Evolutionary conservation across 2,888 invertebrate genomes (phyloP).

Genomic region (Tipula lateralis): DNA sequence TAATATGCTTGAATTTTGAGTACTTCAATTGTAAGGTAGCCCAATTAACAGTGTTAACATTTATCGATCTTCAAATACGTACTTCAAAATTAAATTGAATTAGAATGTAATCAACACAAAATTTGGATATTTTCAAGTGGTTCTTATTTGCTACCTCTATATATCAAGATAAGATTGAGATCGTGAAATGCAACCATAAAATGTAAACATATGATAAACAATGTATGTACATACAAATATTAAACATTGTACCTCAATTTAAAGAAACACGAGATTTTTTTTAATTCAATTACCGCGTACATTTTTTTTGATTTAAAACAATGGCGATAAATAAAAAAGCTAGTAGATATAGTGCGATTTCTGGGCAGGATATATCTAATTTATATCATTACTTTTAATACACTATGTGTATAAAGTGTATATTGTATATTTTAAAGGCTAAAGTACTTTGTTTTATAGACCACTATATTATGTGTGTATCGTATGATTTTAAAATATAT

Average conservation of each 20-base stretch:
- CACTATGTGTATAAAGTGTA: not conserved
- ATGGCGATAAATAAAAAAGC: not conserved
- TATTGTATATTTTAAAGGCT: not conserved
- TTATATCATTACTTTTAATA: not conserved
- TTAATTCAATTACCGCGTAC: not conserved
- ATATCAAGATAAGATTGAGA: no score
- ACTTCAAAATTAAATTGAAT: not conserved
- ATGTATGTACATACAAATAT: not conserved
- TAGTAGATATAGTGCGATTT: not conserved
- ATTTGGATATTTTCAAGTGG: not conserved
- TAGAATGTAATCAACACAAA: not conserved
- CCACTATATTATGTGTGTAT: not conserved
- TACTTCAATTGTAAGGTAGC: not conserved
- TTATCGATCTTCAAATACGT: not conserved
- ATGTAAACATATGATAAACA: not conserved
- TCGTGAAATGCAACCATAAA: not conserved
- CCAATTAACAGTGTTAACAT: not conserved
- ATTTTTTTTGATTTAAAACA: slow-evolving; percentile 1
- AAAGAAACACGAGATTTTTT: not conserved
- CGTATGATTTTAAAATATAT: not conserved
- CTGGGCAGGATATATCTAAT: slow-evolving; percentile 24
- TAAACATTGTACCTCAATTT: not conserved
- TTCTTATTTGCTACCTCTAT: not conserved
- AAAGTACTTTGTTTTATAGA: not conserved
- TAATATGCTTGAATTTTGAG: not conserved